These are phyloP conservation scores for Apolygus lucorum DNA, from an alignment of 1,140 invertebrate genomes.

Conservation along the genomic window DNA sequence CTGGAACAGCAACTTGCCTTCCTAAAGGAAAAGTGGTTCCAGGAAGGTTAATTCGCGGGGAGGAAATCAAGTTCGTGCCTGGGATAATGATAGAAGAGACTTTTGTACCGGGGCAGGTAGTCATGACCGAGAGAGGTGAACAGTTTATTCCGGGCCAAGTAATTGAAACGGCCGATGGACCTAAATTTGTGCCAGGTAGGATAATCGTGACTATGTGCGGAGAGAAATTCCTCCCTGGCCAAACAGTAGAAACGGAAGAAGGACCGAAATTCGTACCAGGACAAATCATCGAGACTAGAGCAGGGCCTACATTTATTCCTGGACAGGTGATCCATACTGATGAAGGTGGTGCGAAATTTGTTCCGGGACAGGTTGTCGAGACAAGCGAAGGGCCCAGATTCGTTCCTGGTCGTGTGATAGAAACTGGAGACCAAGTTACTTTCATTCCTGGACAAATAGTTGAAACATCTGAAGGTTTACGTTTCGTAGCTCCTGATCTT, in stretches of 20 bases:
- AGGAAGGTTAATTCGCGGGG: slow-evolving; percentile 53
- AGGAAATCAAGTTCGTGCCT: slow-evolving; percentile 56
- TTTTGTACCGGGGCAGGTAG: slow-evolving; percentile 61
- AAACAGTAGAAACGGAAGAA: slow-evolving; percentile 57
- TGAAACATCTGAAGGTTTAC: slow-evolving; percentile 58
- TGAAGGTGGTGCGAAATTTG: slow-evolving; percentile 58
- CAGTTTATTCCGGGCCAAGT: slow-evolving; percentile 56
- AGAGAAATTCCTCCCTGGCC: slow-evolving; percentile 59
- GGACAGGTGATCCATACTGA: slow-evolving; percentile 63
- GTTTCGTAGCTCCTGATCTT: slow-evolving; percentile 60
- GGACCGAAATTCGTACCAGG: slow-evolving; percentile 60
- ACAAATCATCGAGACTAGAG: slow-evolving; percentile 61
- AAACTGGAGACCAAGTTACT: slow-evolving; percentile 55
- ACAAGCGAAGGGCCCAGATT: slow-evolving; percentile 60
- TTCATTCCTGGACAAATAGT: slow-evolving; percentile 63
- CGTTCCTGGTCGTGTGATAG: slow-evolving; percentile 60
- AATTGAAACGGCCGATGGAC: slow-evolving; percentile 45
- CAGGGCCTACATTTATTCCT: slow-evolving; percentile 61
- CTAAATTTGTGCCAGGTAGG: slow-evolving; percentile 62
- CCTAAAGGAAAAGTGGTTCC: slow-evolving; percentile 54
- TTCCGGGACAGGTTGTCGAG: slow-evolving; percentile 64
- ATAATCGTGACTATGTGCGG: slow-evolving; percentile 58
- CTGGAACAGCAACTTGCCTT: slow-evolving; percentile 43
- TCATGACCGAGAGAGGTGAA: slow-evolving; percentile 57
- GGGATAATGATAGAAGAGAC: slow-evolving; percentile 55